Evolutionary conservation across 2,888 invertebrate species (phyloP), one percentile per base, ranked within the genome.

Genomic region (Drosophila eohydei): DNA sequence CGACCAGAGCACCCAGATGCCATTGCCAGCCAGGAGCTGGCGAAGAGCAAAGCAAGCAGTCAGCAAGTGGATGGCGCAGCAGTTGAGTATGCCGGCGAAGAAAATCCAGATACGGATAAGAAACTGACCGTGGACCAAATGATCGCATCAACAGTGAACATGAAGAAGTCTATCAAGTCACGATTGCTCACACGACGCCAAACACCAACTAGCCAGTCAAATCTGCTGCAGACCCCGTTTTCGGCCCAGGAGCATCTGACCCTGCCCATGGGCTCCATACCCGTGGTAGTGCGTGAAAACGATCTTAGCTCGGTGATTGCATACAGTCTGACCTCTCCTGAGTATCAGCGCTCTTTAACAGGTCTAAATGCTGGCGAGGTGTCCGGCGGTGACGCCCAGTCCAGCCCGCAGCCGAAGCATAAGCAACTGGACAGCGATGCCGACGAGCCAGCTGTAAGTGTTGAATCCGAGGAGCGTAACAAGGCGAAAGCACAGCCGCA

Each of bases 251-350:
- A 97, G 88, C 97, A 97, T 92, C 94, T 96, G 84, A 93, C 95
- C 6, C 91, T 96, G 28, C 95, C 95, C 0, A 86, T 94, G 21
- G 95, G 95, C 71, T 93, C 89, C 64, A 92, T 95, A n/a, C 95
- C 95, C 0, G 93, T 96, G n/a, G 94, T 96, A 2, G 96, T 97
- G 0, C 95, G 95, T 81, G 97, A 97, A 91, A 95, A 94, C 44
- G 97, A 97, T 91, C 95, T 96, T 0, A 96, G 97, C 75, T 97
- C 97, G 0, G 96, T 98, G 58, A 96, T 98, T 69, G 97, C 97
- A 0, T 97, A 97, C 90, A 95, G 97, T 1, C 93, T 98, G 28
- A 95, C 95, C 67, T 96, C 96, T 0, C 92, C 92, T 14, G 96
- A 96, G 59, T 97, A 97, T 90, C 95, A 95, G 78, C 94, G 94